Conservation (phyloP, 2,888 invertebrate species). For the Tuberolachnus salignus region DNA sequence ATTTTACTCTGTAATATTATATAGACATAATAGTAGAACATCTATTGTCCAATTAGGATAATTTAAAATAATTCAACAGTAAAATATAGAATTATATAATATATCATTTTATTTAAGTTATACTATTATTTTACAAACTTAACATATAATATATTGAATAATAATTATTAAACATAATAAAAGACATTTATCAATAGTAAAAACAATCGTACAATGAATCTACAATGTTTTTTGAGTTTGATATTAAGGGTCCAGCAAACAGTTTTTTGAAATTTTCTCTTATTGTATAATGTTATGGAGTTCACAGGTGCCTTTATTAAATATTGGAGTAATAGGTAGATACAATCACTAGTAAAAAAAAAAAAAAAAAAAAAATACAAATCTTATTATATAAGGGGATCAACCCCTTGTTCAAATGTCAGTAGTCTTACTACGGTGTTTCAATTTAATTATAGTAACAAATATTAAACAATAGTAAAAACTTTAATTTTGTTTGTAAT, state of each 20-base stretch:
- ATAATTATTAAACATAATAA: background rate
- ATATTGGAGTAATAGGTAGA: no score
- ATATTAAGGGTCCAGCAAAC: no score
- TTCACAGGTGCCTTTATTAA: no score
- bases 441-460: background rate
- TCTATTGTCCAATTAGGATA: background rate
- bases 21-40: background rate
- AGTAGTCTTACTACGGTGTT: background rate
- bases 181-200: no score
- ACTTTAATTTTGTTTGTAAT: background rate
- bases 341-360: no score
- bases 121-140: constrained; percentile 3
- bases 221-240: no score
- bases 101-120: background rate
- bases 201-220: no score
- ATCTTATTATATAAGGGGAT: background rate
- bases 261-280: no score
- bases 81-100: constrained; percentile 3
- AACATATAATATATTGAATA: background rate
- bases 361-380: background rate
- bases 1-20: constrained; percentile 10
- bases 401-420: no score
- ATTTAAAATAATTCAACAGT: background rate
- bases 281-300: no score
- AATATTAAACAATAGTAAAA: background rate